phyloP scores from a whole-genome alignment of 2,888 invertebrate genomes.

The Heteromyza rotundicornis region DNA sequence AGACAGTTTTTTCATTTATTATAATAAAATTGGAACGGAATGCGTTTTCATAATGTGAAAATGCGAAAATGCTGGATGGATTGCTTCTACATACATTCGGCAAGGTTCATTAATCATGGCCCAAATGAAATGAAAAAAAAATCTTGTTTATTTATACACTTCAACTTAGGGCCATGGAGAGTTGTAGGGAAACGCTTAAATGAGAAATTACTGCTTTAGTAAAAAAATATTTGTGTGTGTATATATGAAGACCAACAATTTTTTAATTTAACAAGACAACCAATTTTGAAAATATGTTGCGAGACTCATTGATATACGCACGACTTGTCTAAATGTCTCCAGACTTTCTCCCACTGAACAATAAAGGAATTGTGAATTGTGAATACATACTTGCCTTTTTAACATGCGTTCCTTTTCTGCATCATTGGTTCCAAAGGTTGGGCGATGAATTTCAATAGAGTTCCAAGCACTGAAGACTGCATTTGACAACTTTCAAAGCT shows the following conservation, averaged over 20 bases:
- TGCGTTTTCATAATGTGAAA: background rate
- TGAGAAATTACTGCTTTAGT: background rate
- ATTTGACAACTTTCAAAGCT: too few species aligned
- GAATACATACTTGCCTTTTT: too few species aligned
- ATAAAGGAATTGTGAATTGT: too few species aligned
- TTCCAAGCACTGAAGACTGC: too few species aligned
- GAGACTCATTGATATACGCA: background rate
- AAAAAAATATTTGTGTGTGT: background rate
- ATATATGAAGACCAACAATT: too few species aligned
- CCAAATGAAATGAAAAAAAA: background rate
- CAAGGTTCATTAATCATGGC: background rate
- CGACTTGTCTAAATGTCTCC: background rate
- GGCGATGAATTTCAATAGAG: too few species aligned
- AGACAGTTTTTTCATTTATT: conserved; percentile 28
- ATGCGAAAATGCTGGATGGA: background rate
- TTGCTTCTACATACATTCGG: too few species aligned
- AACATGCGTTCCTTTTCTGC: too few species aligned
- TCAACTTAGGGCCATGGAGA: background rate
- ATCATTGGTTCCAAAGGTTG: too few species aligned
- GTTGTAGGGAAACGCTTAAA: background rate
- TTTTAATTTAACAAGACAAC: too few species aligned
- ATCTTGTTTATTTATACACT: background rate
- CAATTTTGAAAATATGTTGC: background rate
- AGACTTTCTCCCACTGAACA: background rate
- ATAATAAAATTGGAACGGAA: conserved; percentile 18